These are phyloP conservation scores for Toxonevra muliebris DNA, from an alignment of 2,888 invertebrate genomes.

Conservation along the genomic window DNA sequence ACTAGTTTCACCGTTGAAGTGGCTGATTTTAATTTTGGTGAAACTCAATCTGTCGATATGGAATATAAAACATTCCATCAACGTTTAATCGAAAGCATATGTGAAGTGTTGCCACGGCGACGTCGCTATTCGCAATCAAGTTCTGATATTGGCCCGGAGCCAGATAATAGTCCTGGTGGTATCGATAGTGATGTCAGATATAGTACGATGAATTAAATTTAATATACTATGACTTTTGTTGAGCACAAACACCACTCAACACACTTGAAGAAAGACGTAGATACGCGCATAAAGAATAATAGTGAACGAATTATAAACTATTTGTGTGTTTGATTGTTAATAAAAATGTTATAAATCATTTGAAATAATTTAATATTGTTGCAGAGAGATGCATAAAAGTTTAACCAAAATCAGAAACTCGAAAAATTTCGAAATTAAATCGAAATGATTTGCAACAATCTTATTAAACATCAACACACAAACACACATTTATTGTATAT, in stretches of 20 bases:
- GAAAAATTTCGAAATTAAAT: no score
- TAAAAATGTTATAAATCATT: no score
- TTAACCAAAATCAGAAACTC: no score
- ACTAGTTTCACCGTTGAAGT: constrained; percentile 83
- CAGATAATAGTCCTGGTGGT: constrained; percentile 29
- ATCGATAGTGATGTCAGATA: constrained; percentile 58
- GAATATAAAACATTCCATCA: constrained; percentile 89
- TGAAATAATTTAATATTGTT: no score
- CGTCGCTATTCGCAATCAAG: constrained; percentile 52
- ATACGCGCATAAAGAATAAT: not conserved
- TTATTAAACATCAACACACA: no score
- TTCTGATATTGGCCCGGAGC: constrained; percentile 54
- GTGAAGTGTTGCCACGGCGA: constrained; percentile 68
- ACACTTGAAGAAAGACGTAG: constrained; percentile 2
- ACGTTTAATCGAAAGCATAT: constrained; percentile 80
- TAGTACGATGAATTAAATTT: constrained; percentile 52
- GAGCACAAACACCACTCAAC: constrained; percentile 6
- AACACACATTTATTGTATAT: constrained; percentile 15
- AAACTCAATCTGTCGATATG: constrained; percentile 76
- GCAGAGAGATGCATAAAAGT: constrained; percentile 11
- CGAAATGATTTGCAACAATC: no score
- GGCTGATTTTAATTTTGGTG: constrained; percentile 90
- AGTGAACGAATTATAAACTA: no score
- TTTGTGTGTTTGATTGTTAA: no score
- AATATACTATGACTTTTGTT: not conserved